These are phyloP conservation scores for Paradoxurus hermaphroditus DNA, from an alignment of 2,113 vertebrate species.

Conservation along the genomic window DNA sequence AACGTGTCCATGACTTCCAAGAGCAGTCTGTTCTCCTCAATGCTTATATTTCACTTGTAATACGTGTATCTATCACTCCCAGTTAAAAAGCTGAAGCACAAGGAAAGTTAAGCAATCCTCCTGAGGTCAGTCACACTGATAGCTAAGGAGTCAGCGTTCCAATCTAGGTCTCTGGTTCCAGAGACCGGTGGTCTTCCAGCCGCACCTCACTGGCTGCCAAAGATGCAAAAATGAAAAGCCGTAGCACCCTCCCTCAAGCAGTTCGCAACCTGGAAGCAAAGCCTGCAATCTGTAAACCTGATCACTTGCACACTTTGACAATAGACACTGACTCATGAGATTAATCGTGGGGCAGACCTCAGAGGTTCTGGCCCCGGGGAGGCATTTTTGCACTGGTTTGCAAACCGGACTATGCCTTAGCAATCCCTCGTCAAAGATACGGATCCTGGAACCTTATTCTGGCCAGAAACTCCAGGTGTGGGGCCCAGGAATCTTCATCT, in stretches of 20 bases:
- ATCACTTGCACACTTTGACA: not conserved
- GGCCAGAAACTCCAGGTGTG: not conserved
- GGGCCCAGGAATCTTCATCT: not conserved
- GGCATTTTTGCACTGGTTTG: not conserved
- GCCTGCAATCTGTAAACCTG: not conserved
- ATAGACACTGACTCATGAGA: not conserved
- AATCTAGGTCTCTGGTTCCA: not conserved
- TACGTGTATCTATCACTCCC: not conserved
- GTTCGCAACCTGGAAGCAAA: not conserved
- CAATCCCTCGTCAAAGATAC: not conserved
- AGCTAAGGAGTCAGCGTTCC: not conserved
- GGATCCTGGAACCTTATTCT: not conserved
- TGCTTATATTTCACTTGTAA: not conserved
- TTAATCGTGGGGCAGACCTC: not conserved
- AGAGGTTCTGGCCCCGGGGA: not conserved
- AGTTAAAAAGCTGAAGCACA: not conserved
- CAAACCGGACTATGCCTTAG: not conserved
- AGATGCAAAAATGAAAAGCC: not conserved
- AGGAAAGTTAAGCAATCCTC: not conserved
- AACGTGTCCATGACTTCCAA: not conserved
- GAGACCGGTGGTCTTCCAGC: not conserved
- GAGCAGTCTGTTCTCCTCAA: not conserved
- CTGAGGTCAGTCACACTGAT: not conserved
- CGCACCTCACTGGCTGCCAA: not conserved
- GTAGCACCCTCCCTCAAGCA: not conserved